Percentiles rank a stretch among this genome's conserved stretches.
phyloP scores from a whole-genome alignment of 2,113 vertebrate species.

The Lynx canadensis region DNA sequence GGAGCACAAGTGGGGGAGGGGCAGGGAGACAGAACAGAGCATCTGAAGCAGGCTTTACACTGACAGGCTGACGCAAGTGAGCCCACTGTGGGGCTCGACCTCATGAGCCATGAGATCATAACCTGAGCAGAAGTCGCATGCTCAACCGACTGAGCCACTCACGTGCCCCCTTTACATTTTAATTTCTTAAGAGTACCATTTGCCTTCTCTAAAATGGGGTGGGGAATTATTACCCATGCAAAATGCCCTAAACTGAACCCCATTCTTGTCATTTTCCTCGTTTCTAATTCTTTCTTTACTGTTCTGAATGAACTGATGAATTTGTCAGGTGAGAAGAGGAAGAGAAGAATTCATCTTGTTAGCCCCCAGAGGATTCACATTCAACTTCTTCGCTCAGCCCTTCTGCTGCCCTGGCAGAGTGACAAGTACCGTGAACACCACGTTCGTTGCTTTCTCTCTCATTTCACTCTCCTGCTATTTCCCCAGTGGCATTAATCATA shows the following conservation, averaged over 20 bases:
- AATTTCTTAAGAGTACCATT: background rate
- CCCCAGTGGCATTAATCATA: background rate
- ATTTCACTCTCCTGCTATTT: background rate
- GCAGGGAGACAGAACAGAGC: no score
- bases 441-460: background rate
- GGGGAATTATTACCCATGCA: background rate
- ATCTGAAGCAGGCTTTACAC: no score
- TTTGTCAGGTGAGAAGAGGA: background rate
- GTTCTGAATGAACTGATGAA: background rate
- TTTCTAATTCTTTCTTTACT: constrained; percentile 1
- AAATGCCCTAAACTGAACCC: background rate
- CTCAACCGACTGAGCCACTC: no score
- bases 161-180: background rate
- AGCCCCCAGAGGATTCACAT: background rate
- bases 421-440: background rate
- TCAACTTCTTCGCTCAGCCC: background rate
- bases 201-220: background rate
- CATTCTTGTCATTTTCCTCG: background rate
- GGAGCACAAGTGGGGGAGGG: no score
- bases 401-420: background rate
- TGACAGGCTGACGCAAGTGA: no score
- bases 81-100: no score
- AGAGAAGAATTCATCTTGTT: background rate
- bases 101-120: no score
- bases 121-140: no score